phyloP scores from a whole-genome alignment of 2,797 vertebrate genomes.

The Falco concolor region DNA sequence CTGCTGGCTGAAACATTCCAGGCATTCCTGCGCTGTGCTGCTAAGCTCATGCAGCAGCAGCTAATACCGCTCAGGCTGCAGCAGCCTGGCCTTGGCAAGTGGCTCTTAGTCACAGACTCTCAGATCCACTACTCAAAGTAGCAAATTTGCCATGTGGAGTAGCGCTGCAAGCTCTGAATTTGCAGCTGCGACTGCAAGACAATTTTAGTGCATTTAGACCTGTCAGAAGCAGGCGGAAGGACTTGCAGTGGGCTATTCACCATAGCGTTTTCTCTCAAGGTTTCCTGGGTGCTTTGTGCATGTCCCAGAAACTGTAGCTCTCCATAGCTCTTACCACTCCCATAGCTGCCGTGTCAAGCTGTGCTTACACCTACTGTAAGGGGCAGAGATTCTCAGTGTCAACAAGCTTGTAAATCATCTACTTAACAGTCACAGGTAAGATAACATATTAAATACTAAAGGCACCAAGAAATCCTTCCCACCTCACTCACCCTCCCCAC shows the following conservation, averaged over 20 bases:
- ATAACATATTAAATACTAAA: slow-evolving; percentile 13
- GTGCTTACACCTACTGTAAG: neutral
- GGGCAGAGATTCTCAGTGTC: neutral
- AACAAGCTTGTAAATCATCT: slow-evolving; percentile 48
- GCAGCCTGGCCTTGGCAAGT: neutral
- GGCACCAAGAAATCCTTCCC: neutral
- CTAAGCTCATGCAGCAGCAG: neutral
- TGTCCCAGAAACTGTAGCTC: neutral
- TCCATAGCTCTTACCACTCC: neutral
- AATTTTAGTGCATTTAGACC: neutral
- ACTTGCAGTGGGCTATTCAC: neutral
- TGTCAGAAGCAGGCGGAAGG: neutral
- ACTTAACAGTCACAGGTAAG: neutral
- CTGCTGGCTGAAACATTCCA: slow-evolving; percentile 33
- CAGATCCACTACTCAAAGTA: neutral
- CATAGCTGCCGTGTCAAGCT: neutral
- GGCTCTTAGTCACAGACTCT: neutral
- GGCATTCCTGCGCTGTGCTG: neutral
- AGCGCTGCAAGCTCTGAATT: neutral
- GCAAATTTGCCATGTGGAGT: neutral
- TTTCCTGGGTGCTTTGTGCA: neutral
- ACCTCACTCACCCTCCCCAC: neutral
- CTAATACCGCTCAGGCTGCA: neutral
- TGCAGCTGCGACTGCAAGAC: neutral
- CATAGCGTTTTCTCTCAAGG: neutral